These are phyloP conservation scores for Cataglyphis cursor DNA, from an alignment of 2,888 invertebrate genomes.

Conservation along the genomic window DNA sequence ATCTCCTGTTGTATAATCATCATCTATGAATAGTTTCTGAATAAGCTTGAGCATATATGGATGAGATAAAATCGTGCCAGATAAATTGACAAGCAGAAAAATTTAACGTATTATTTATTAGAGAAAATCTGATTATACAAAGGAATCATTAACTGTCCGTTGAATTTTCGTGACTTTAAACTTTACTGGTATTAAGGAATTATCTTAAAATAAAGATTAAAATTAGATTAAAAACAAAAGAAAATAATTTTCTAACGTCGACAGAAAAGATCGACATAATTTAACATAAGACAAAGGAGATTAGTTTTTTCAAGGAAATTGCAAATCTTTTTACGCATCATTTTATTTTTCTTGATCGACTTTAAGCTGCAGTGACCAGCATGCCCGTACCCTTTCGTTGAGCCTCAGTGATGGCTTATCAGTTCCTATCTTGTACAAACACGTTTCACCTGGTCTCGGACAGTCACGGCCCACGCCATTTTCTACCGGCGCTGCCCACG, in stretches of 20 bases:
- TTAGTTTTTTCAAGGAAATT: neutral
- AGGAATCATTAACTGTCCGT: neutral
- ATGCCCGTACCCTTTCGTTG: constrained; percentile 53
- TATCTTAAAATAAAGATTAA: neutral
- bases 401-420: constrained; percentile 71
- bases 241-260: neutral
- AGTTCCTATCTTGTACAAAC: constrained; percentile 76
- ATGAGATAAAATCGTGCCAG: constrained; percentile 59
- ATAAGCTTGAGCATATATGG: constrained; percentile 20
- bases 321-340: neutral
- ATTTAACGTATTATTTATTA: neutral
- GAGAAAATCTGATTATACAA: neutral
- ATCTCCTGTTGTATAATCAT: constrained; percentile 23
- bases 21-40: constrained; percentile 37
- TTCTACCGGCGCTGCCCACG: constrained; percentile 74
- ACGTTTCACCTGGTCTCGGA: constrained; percentile 76
- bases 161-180: neutral
- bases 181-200: neutral
- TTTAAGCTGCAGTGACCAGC: constrained; percentile 65
- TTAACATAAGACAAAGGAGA: neutral
- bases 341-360: constrained; percentile 22
- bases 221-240: neutral
- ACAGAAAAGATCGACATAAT: neutral
- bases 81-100: constrained; percentile 18
- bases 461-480: constrained; percentile 74